Conservation (phyloP, 2,888 invertebrate genomes). For the Vandiemenella viatica region DNA sequence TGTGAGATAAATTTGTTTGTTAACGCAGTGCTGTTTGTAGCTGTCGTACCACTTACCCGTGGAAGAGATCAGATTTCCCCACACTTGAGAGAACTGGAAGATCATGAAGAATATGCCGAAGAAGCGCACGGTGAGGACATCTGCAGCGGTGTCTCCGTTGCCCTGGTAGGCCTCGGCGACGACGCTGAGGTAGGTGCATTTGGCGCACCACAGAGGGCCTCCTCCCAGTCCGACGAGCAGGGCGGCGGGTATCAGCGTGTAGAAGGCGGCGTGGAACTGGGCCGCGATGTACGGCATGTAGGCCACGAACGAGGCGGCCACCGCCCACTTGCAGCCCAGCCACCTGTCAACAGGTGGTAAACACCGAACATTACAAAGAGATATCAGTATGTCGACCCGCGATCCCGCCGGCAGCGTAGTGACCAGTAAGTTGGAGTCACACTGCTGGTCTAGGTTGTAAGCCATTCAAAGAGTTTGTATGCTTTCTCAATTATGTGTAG, state of each 20-base stretch:
- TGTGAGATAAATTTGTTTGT: too few relatives aligned
- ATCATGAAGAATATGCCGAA: constrained; percentile 94
- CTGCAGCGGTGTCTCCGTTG: constrained; percentile 41
- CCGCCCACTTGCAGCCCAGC: constrained; percentile 82
- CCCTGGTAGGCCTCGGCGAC: constrained; percentile 63
- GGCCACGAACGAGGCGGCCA: constrained; percentile 69
- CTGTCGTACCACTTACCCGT: constrained; percentile 44
- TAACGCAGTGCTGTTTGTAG: too few relatives aligned
- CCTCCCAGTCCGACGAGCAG: constrained; percentile 78
- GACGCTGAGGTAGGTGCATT: constrained; percentile 83
- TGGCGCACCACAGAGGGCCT: constrained; percentile 89
- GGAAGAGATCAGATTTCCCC: constrained; percentile 84
- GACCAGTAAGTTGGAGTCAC: too few relatives aligned
- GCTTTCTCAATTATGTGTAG: too few relatives aligned
- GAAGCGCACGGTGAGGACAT: constrained; percentile 57
- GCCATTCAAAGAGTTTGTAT: too few relatives aligned
- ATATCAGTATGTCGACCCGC: too few relatives aligned
- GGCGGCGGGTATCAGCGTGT: constrained; percentile 69
- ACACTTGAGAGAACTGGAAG: constrained; percentile 89
- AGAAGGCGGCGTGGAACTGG: constrained; percentile 77
- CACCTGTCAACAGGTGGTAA: too few relatives aligned
- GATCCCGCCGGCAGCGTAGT: too few relatives aligned
- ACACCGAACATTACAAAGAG: too few relatives aligned
- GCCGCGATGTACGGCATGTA: constrained; percentile 84
- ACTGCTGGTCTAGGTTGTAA: too few relatives aligned